A percentile compares a stretch with the other conserved stretches of the same genome.
phyloP scores from a whole-genome alignment of 1,140 invertebrate species.

The Meteorus sp. region DNA sequence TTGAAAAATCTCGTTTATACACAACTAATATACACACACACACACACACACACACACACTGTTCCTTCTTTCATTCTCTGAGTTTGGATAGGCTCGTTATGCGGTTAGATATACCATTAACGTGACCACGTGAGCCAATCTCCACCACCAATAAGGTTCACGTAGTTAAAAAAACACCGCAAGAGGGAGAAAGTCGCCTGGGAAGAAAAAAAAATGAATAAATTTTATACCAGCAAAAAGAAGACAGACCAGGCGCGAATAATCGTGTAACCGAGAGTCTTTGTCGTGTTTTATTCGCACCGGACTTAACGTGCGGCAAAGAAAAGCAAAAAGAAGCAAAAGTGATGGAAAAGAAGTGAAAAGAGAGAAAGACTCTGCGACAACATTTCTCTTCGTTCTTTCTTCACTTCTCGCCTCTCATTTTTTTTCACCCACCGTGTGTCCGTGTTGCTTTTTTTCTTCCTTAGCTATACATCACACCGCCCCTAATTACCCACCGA shows the following conservation, averaged over 20 bases:
- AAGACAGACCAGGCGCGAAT: conserved; percentile 30
- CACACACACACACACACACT: no score
- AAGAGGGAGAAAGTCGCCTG: conserved; percentile 15
- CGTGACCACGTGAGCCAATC: conserved; percentile 33
- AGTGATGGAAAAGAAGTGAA: neutral
- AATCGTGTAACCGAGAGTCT: conserved; percentile 49
- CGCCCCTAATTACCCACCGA: conserved; percentile 43
- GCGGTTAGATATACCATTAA: conserved; percentile 38
- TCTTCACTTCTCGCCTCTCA: conserved; percentile 4
- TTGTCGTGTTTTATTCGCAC: conserved; percentile 39
- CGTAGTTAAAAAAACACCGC: neutral
- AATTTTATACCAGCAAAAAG: neutral
- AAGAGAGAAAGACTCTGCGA: neutral
- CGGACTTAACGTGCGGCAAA: conserved; percentile 14
- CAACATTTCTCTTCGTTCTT: conserved; percentile 14
- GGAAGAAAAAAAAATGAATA: conserved; percentile 27
- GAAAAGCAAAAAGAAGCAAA: neutral
- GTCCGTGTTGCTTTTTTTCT: conserved; percentile 10
- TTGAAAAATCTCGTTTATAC: conserved; percentile 37
- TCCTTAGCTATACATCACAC: conserved; percentile 21
- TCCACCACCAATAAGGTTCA: neutral
- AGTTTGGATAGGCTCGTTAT: conserved; percentile 38
- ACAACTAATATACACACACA: no score
- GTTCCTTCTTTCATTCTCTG: neutral
- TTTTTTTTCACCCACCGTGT: no score